Conservation (phyloP, 2,888 invertebrate genomes). For the Schizotus pectinicornis region DNA sequence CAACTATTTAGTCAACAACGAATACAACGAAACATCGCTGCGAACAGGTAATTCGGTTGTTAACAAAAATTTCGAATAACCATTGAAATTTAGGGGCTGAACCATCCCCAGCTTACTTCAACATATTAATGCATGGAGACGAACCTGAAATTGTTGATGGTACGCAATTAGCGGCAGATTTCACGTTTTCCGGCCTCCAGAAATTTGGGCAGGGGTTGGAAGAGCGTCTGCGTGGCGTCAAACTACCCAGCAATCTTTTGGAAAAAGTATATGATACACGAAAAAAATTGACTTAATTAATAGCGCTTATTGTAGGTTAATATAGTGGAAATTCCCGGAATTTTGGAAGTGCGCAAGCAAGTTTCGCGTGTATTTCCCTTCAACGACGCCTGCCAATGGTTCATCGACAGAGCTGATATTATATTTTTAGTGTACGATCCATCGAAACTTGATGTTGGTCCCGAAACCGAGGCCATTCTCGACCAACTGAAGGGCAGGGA, state of each 20-base stretch:
- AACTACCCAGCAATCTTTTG: constrained; percentile 80
- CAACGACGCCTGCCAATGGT: constrained; percentile 97
- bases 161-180: constrained; percentile 92
- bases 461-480: constrained; percentile 92
- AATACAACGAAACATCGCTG: constrained; percentile 81
- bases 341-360: constrained; percentile 91
- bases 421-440: constrained; percentile 96
- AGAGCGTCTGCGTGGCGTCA: constrained; percentile 83
- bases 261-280: constrained; percentile 72
- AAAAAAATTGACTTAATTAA: constrained; percentile 15
- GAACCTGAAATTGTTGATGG: constrained; percentile 87
- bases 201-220: constrained; percentile 94
- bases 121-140: constrained; percentile 88
- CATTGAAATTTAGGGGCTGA: constrained; percentile 75
- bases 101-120: constrained; percentile 92
- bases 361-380: constrained; percentile 92
- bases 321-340: constrained; percentile 95
- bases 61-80: constrained; percentile 1
- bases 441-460: constrained; percentile 92
- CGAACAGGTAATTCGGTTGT: constrained; percentile 73
- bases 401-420: constrained; percentile 94
- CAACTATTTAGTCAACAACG: constrained; percentile 88
- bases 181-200: constrained; percentile 91
- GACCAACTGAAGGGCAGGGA: constrained; percentile 94
- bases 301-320: constrained; percentile 71